Base-by-base conservation (phyloP, 1,140 invertebrate species). In the Gonatopus flavifemur region DNA sequence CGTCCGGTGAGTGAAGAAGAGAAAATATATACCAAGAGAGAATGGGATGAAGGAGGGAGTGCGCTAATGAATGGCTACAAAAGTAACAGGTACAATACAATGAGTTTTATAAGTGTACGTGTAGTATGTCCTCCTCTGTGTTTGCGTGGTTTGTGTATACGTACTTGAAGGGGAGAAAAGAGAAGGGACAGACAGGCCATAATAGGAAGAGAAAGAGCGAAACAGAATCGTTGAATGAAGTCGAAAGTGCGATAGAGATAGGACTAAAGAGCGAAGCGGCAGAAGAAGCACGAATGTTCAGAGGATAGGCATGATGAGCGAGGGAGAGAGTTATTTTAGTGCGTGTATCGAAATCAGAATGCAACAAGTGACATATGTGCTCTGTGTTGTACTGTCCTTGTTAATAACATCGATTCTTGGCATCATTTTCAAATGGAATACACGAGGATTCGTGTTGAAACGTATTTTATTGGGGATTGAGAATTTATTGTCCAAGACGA, bases 271-370 rank as follows among this genome's bases (percentile, higher is more conserved):
- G 22, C 20, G 22, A n/a, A 35, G 19, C 25, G 18, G 32, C 0
- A 31, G 32, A 18, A 18, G 22, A n/a, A 52, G 55, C 41, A 43
- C 44, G 58, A 55, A 63, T 51, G 59, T 45, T 44, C 36, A 53
- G 49, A 44, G 57, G 54, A 48, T 45, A 56, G 19, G 55, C 47
- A 53, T 55, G 60, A 58, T 55, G 58, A 37, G 21, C 43, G 33
- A 57, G 57, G 54, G 64, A 59, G 49, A 54, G 58, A 64, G 69
- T 66, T 72, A 72, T 72, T 71, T 71, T 55, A 63, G 64, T 62
- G 40, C 50, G 52, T 60, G 40, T 59, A 63, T 61, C 57, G 67
- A 69, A 64, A 71, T 70, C 68, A 71, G 62, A 71, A 70, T 70
- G 70, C 70, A 69, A 67, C 67, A 69, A 71, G 67, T 65, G 62